Conservation (phyloP, 2,888 invertebrate species). For the Lithophane socia region DNA sequence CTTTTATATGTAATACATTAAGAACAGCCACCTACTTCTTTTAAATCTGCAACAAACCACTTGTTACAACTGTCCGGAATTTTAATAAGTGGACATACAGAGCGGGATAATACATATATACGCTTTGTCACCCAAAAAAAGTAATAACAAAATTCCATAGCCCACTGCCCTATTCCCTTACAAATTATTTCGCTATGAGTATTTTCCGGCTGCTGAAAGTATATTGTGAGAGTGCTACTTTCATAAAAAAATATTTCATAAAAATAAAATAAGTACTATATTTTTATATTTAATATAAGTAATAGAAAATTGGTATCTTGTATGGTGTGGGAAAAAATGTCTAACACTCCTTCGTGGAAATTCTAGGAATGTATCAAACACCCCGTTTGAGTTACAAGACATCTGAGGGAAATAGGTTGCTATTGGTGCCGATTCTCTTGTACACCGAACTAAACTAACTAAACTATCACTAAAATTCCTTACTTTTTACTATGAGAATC, state of each 20-base stretch:
- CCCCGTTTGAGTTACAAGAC: not conserved
- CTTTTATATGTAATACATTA: no score
- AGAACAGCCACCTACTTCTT: not conserved
- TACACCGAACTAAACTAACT: no score
- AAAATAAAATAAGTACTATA: not conserved
- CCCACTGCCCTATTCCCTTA: not conserved
- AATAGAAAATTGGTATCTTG: slow-evolving; percentile 17
- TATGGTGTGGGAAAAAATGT: slow-evolving; percentile 19
- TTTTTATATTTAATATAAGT: slow-evolving; percentile 2
- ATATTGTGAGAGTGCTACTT: not conserved
- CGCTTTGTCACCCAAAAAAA: slow-evolving; percentile 3
- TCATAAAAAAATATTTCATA: not conserved
- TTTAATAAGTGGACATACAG: not conserved
- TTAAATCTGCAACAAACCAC: not conserved
- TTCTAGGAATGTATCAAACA: not conserved
- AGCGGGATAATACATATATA: not conserved
- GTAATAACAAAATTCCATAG: slow-evolving; percentile 28
- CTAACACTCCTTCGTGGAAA: slow-evolving; percentile 9
- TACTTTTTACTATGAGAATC: no score
- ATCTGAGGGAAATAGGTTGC: slow-evolving; percentile 4
- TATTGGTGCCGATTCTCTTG: no score
- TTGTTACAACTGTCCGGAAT: no score
- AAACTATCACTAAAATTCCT: no score
- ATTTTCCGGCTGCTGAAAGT: not conserved
- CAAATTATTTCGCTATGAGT: slow-evolving; percentile 3